Evolutionary conservation across 1,140 invertebrate genomes (phyloP).

Genomic region (Cotesia glomerata): DNA sequence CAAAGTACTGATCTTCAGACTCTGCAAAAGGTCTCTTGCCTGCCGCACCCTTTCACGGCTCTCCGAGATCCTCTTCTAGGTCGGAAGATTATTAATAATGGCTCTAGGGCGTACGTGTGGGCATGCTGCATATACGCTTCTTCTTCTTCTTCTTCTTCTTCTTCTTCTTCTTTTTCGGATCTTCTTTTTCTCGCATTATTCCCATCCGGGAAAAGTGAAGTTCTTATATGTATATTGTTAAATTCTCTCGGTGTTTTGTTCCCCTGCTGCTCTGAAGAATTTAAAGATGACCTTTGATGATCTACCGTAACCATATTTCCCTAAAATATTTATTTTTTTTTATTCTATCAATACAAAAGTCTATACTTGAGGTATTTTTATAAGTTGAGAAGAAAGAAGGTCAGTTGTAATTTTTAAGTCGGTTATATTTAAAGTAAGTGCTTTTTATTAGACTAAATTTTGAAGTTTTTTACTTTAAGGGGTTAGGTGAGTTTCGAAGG

Average conservation of each 20-base stretch:
- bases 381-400: too few relatives aligned
- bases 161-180: not conserved
- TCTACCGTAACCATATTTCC: slow-evolving; percentile 12
- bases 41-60: slow-evolving; percentile 28
- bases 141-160: not conserved
- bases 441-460: too few relatives aligned
- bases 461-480: too few relatives aligned
- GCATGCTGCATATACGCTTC: slow-evolving; percentile 14
- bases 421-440: too few relatives aligned
- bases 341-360: too few relatives aligned
- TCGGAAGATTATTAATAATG: slow-evolving; percentile 34
- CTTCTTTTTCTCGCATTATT: not conserved
- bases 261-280: not conserved
- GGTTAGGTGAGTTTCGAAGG: too few relatives aligned
- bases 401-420: too few relatives aligned
- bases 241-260: not conserved
- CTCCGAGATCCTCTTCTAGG: slow-evolving; percentile 29
- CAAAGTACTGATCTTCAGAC: not conserved
- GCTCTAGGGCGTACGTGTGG: slow-evolving; percentile 34
- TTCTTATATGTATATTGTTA: not conserved
- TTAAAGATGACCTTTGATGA: slow-evolving; percentile 28
- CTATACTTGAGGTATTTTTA: too few relatives aligned
- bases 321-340: too few relatives aligned
- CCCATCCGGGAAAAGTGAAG: slow-evolving; percentile 1
- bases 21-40: slow-evolving; percentile 25